Conservation (phyloP, 2,113 vertebrate species). For the Centropristis striata region DNA sequence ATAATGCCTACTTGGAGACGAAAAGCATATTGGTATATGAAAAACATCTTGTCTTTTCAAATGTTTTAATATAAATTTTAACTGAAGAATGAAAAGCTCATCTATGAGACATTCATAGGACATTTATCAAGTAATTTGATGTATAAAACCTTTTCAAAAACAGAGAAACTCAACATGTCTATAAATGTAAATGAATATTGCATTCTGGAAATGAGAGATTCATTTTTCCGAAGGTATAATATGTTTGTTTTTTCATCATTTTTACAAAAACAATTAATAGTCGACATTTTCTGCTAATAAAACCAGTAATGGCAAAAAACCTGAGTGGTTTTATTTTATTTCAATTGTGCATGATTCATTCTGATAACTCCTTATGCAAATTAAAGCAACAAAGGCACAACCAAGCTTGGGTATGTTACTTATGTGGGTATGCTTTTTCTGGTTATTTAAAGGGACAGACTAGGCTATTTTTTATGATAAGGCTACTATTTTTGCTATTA, state of each 20-base stretch:
- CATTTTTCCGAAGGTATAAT: neutral
- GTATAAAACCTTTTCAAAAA: neutral
- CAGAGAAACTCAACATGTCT: neutral
- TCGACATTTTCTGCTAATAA: conserved; percentile 39
- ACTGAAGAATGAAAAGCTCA: neutral
- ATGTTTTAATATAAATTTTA: no score
- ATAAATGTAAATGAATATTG: neutral
- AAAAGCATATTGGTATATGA: no score
- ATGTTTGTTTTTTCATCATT: conserved; percentile 18
- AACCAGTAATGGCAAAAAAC: conserved; percentile 1
- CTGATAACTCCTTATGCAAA: no score
- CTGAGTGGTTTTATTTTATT: neutral
- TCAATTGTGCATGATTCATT: no score
- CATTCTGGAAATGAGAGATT: neutral
- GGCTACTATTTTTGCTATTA: no score
- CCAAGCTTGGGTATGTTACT: no score
- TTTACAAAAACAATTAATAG: conserved; percentile 10
- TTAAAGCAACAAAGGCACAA: no score
- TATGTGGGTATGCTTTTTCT: no score
- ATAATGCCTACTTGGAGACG: conserved; percentile 37
- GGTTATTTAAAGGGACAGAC: neutral
- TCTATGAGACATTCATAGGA: neutral
- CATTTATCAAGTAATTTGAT: neutral
- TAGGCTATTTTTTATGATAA: no score
- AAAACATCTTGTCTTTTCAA: no score